Conservation (phyloP, 2,888 invertebrate species). For the Diplolepis rosae region DNA sequence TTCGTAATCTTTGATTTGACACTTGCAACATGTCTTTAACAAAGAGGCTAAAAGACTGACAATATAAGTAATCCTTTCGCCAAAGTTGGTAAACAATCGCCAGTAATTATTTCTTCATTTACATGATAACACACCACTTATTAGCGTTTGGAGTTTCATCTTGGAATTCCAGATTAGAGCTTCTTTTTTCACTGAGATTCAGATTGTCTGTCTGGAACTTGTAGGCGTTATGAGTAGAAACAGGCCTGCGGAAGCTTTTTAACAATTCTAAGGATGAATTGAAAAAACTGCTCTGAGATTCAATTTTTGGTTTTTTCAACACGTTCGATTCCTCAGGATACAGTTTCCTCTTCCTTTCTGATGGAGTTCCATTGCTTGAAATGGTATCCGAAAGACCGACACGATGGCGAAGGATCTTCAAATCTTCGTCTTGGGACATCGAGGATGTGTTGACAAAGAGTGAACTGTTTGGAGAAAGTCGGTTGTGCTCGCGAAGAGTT, state of each 20-base stretch:
- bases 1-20: background rate
- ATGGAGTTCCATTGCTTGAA: slow-evolving; percentile 55
- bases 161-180: background rate
- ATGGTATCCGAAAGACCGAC: slow-evolving; percentile 49
- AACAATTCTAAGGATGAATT: slow-evolving; percentile 60
- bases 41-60: background rate
- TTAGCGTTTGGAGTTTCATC: background rate
- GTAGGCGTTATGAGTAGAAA: slow-evolving; percentile 59
- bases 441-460: slow-evolving; percentile 68
- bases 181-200: slow-evolving; percentile 7
- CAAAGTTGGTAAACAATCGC: background rate
- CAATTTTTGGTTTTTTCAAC: slow-evolving; percentile 61
- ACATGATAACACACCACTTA: slow-evolving; percentile 22
- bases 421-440: slow-evolving; percentile 58
- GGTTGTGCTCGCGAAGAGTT: slow-evolving; percentile 58
- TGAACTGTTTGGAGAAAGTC: slow-evolving; percentile 67
- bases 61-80: background rate
- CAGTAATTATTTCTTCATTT: background rate
- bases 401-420: slow-evolving; percentile 56
- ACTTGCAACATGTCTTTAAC: background rate
- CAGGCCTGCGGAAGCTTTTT: slow-evolving; percentile 60
- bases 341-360: slow-evolving; percentile 63
- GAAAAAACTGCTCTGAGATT: slow-evolving; percentile 55
- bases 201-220: slow-evolving; percentile 14
- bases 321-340: slow-evolving; percentile 43